These are phyloP conservation scores for Sepiola atlantica DNA, from an alignment of 2,888 invertebrate species.

Conservation along the genomic window DNA sequence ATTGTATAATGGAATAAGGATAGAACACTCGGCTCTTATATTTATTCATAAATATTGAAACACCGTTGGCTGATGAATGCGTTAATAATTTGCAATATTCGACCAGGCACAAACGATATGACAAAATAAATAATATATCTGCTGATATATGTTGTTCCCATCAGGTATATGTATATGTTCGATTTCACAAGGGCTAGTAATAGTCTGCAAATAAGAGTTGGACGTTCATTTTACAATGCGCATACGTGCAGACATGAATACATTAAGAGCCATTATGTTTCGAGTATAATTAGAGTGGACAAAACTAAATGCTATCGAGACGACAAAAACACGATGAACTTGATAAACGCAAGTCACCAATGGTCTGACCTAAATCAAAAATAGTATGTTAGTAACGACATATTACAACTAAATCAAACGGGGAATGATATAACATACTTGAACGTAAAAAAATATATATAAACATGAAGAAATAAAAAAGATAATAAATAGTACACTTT, in stretches of 20 bases:
- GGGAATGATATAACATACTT: background rate
- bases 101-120: background rate
- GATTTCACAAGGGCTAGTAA: background rate
- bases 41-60: too few species aligned
- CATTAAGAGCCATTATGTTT: background rate
- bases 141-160: too few species aligned
- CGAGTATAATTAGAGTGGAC: background rate
- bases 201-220: background rate
- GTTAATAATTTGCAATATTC: background rate
- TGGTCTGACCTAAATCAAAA: background rate
- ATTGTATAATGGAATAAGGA: too few species aligned
- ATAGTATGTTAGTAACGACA: background rate
- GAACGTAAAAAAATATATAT: background rate
- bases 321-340: background rate
- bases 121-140: background rate
- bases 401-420: background rate
- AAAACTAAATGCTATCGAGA: background rate
- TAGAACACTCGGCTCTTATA: too few species aligned
- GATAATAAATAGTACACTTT: background rate
- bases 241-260: background rate
- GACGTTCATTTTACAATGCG: background rate
- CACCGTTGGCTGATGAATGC: background rate
- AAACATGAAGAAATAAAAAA: background rate
- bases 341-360: background rate
- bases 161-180: too few species aligned